These are phyloP conservation scores for Agrilus planipennis DNA, from an alignment of 1,140 invertebrate genomes.

Conservation along the genomic window DNA sequence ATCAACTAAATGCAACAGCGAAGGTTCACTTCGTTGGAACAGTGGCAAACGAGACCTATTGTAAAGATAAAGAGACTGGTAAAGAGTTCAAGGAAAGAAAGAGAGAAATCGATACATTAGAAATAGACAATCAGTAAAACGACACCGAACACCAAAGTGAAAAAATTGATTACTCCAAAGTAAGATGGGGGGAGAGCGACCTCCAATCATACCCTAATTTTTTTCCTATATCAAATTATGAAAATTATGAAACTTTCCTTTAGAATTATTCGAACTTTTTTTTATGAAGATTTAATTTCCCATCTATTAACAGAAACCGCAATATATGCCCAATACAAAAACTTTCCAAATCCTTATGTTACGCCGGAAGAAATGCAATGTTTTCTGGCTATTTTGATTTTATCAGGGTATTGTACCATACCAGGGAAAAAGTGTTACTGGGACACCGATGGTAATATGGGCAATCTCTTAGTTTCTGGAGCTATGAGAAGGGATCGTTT, in stretches of 20 bases:
- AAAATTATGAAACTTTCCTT: conserved; percentile 5
- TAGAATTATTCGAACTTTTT: conserved; percentile 21
- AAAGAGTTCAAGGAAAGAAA: too few species aligned
- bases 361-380: conserved; percentile 21
- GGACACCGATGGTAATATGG: conserved; percentile 1
- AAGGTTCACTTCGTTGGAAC: too few species aligned
- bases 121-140: too few species aligned
- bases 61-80: too few species aligned
- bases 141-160: too few species aligned
- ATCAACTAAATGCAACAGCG: neutral
- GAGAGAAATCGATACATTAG: too few species aligned
- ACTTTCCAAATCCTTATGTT: conserved; percentile 23
- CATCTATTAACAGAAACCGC: neutral
- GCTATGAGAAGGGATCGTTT: conserved; percentile 23
- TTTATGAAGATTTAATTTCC: conserved; percentile 10
- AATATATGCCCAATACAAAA: conserved; percentile 23
- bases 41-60: too few species aligned
- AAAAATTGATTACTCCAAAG: too few species aligned
- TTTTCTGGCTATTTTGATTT: conserved; percentile 25
- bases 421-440: conserved; percentile 1
- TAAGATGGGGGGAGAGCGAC: too few species aligned
- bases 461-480: conserved; percentile 1
- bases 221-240: conserved; percentile 9
- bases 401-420: conserved; percentile 10
- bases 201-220: neutral